A percentile compares a stretch with the other conserved stretches of the same genome.
Conservation (phyloP, 1,140 invertebrate species). For the Macrotrachela quadricornifera region DNA sequence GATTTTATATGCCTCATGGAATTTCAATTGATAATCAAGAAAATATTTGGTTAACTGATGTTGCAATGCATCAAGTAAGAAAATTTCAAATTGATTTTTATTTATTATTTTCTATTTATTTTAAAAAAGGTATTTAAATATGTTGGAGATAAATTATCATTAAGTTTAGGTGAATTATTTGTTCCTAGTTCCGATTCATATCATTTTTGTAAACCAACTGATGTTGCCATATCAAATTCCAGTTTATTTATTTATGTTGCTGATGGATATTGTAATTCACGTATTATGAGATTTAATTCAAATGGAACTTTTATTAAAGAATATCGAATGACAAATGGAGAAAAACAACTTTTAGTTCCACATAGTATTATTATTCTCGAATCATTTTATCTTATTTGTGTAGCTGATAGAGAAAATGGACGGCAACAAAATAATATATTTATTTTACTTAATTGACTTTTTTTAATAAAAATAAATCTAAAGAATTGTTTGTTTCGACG, state of each 20-base stretch:
- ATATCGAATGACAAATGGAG: constrained; percentile 15
- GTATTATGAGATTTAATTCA: constrained; percentile 58
- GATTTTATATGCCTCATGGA: constrained; percentile 85
- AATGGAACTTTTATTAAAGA: constrained; percentile 40
- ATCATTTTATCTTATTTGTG: constrained; percentile 55
- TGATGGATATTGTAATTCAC: constrained; percentile 74
- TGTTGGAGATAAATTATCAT: constrained; percentile 39
- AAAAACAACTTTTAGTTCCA: constrained; percentile 33
- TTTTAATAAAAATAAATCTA: no score
- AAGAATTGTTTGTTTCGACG: no score
- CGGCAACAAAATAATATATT: neutral
- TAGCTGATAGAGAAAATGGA: constrained; percentile 76
- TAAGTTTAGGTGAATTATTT: constrained; percentile 59
- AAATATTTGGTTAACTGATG: constrained; percentile 80
- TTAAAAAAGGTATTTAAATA: constrained; percentile 43
- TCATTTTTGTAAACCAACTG: constrained; percentile 69
- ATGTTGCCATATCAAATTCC: constrained; percentile 50
- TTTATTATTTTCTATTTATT: neutral
- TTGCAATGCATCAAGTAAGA: constrained; percentile 70
- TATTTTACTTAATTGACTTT: no score
- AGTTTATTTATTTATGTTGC: constrained; percentile 77
- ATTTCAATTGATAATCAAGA: constrained; percentile 59
- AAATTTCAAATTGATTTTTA: neutral
- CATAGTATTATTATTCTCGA: constrained; percentile 65
- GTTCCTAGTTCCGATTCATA: constrained; percentile 48